Percentiles rank a stretch among this genome's conserved stretches.
Conservation (phyloP, 2,113 vertebrate genomes). For the Ictalurus furcatus region DNA sequence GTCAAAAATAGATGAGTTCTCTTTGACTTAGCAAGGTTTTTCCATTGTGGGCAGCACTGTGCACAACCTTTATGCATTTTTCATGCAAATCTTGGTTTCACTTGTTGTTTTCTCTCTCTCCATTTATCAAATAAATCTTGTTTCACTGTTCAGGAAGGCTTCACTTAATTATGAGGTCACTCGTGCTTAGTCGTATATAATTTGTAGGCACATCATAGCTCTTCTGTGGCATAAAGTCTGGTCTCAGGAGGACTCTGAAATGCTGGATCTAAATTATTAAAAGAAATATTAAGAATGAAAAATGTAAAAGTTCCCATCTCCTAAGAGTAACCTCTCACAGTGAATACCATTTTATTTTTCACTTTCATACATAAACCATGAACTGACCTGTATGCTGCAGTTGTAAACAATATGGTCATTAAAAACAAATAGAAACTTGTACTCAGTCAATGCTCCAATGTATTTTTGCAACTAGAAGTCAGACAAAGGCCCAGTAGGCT, state of each 20-base stretch:
- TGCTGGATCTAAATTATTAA: background rate
- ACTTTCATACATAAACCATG: background rate
- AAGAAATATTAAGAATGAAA: constrained; percentile 1
- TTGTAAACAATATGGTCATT: background rate
- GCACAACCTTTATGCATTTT: constrained; percentile 21
- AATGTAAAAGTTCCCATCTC: background rate
- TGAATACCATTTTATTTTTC: background rate
- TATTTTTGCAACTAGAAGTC: background rate
- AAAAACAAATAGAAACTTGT: background rate
- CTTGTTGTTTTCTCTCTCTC: background rate
- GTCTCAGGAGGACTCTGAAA: background rate
- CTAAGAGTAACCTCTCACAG: background rate
- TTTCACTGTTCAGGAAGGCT: constrained; percentile 15
- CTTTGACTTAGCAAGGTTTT: constrained; percentile 32
- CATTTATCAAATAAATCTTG: constrained; percentile 29
- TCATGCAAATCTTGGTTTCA: background rate
- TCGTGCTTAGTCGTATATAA: background rate
- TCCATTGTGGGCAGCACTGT: background rate
- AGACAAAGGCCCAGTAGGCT: background rate
- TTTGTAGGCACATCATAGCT: background rate
- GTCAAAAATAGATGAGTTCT: constrained; percentile 2
- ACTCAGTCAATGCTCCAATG: background rate
- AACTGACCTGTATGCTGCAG: background rate
- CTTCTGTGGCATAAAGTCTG: background rate
- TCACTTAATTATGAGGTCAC: background rate